Evolutionary conservation across 2,888 invertebrate species (phyloP).

Genomic region (Pachymerium ferrugineum): DNA sequence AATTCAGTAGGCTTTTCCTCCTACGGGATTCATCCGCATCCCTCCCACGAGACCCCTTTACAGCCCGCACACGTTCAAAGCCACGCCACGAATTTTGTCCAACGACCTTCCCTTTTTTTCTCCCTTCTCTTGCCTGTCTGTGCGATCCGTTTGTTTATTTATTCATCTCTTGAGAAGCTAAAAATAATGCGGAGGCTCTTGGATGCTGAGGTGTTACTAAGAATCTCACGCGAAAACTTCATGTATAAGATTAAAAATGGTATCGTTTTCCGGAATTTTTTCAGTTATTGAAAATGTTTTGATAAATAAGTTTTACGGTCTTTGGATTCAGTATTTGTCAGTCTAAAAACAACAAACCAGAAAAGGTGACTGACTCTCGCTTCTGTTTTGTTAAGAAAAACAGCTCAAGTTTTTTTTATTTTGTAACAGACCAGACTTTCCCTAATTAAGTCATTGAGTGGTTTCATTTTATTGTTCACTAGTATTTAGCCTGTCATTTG

Average conservation of each 20-base stretch:
- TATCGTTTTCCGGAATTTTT: too few species aligned
- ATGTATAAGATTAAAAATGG: too few species aligned
- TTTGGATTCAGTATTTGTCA: too few species aligned
- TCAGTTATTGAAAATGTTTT: too few species aligned
- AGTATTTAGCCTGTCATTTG: too few species aligned
- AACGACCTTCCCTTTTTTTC: not conserved
- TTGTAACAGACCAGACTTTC: too few species aligned
- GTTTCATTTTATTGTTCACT: too few species aligned
- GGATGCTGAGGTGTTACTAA: slow-evolving; percentile 11
- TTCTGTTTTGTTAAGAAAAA: not conserved
- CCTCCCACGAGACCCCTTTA: not conserved
- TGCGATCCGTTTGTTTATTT: not conserved
- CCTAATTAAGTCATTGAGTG: too few species aligned
- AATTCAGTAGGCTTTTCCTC: not conserved
- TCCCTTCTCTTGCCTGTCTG: not conserved
- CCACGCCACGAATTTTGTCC: not conserved
- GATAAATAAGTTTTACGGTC: too few species aligned
- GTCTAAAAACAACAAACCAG: too few species aligned
- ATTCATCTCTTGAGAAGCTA: slow-evolving; percentile 18
- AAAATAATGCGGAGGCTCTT: slow-evolving; percentile 8
- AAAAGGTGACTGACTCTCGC: not conserved
- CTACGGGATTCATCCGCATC: not conserved
- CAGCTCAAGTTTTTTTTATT: not conserved
- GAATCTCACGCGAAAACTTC: not conserved
- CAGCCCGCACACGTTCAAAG: too few species aligned